Percentiles rank a stretch among this genome's conserved stretches.
phyloP scores from a whole-genome alignment of 2,888 invertebrate species.

The Drosophila mulleri region DNA sequence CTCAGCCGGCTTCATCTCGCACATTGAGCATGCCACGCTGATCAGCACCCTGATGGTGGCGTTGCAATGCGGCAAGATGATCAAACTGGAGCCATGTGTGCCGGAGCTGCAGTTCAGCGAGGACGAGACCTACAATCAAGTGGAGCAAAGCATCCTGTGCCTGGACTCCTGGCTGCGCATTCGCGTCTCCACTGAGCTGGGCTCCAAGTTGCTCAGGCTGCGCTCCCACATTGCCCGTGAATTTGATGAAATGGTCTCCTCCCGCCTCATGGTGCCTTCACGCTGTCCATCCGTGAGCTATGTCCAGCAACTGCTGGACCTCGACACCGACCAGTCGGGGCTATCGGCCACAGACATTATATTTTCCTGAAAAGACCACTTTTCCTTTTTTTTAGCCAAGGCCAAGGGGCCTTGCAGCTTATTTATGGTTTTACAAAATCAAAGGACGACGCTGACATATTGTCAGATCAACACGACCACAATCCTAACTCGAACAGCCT shows the following conservation, averaged over 20 bases:
- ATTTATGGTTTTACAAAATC: not conserved
- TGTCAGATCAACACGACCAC: not conserved
- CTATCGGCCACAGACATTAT: slow-evolving; percentile 19
- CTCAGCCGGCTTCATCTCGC: slow-evolving; percentile 87
- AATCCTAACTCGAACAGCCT: too few relatives aligned
- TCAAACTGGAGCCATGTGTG: slow-evolving; percentile 45
- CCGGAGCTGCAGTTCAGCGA: slow-evolving; percentile 41
- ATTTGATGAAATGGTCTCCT: slow-evolving; percentile 21
- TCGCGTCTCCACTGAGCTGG: slow-evolving; percentile 18
- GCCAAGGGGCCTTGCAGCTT: not conserved
- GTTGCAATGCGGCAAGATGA: slow-evolving; percentile 86
- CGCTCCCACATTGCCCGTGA: slow-evolving; percentile 76
- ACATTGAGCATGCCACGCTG: slow-evolving; percentile 92
- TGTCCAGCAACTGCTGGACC: slow-evolving; percentile 17
- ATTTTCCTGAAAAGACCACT: not conserved
- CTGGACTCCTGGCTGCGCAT: slow-evolving; percentile 45
- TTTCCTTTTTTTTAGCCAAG: too few relatives aligned
- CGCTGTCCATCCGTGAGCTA: slow-evolving; percentile 13
- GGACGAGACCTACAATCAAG: slow-evolving; percentile 26
- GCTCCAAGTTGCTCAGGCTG: slow-evolving; percentile 51
- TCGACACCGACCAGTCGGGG: slow-evolving; percentile 23
- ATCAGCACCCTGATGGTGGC: slow-evolving; percentile 93
- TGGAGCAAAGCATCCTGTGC: slow-evolving; percentile 9
- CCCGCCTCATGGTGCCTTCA: slow-evolving; percentile 1
- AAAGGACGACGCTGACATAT: not conserved